Evolutionary conservation across 2,888 invertebrate species (phyloP), one percentile per base, ranked within the genome.

Genomic region (Neelides folsomi): DNA sequence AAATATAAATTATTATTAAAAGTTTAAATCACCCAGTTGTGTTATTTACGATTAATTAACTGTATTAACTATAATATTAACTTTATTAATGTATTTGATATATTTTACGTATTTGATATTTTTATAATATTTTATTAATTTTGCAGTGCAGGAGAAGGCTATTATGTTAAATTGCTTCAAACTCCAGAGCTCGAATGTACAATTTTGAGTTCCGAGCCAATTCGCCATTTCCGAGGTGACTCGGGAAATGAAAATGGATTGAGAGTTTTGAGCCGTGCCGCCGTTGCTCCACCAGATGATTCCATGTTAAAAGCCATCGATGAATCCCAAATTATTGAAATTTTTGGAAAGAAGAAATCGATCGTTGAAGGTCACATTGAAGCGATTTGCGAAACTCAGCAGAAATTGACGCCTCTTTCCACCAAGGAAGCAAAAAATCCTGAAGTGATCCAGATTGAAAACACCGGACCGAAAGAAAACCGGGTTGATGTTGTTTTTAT

Each of bases 401-500:
- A 42, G 8, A 27, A 9, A 1, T 39, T 58, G 3, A 34, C 39
- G 27, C 27, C 44, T 0, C 12, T 51, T 1, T 19, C 18, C 2
- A 2, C 9, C 13, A 15, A 1, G 1, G 34, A 15, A 3, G 10
- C 15, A 8, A 43, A 36, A 0, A 35, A 45, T 16, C 54, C 58
- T 1, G 62, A 62, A 55, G 49, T 62, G 10, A 19, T 50, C 1
- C 59, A 60, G 48, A 55, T 62, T 12, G 52, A 59, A n/a, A 59
- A 62, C 40, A 50, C 55, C 1, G 62, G 62, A 5, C 54, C 58
- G 20, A 58, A 56, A 18, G 19, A 38, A 1, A 62, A 62, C 47
- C 36, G 60, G 39, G 56, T 59, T 19, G 60, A 60, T 18, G 57
- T 62, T 13, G 60, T 60, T n/a, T 60, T 62, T 19, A 62, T 62